Evolutionary conservation across 2,797 vertebrate genomes (phyloP).

Genomic region (Erethizon dorsatum): DNA sequence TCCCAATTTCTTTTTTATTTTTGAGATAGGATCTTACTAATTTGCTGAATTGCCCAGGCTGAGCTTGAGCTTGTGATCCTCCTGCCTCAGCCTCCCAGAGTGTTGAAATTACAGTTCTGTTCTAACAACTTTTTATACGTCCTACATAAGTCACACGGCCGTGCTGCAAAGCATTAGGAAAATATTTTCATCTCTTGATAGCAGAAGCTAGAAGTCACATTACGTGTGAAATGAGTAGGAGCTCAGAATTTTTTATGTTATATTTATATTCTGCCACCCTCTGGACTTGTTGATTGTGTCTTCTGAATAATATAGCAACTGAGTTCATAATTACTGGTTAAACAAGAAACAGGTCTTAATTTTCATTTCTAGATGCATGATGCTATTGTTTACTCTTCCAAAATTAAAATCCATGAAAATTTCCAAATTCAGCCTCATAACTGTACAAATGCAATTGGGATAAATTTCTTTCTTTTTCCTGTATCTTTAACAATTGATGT

Average conservation of each 20-base stretch:
- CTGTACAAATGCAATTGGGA: background rate
- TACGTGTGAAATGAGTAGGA: background rate
- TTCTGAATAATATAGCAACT: background rate
- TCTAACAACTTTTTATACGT: background rate
- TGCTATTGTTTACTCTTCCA: background rate
- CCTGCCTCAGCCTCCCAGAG: background rate
- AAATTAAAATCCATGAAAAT: slow-evolving; percentile 1
- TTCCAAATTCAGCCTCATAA: background rate
- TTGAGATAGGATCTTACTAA: background rate
- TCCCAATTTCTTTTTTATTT: background rate
- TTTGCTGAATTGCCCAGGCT: background rate
- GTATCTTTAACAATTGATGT: background rate
- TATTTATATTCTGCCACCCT: background rate
- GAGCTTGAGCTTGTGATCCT: background rate
- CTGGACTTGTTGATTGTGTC: background rate
- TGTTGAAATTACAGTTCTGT: background rate
- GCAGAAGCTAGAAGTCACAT: background rate
- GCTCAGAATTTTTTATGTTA: background rate
- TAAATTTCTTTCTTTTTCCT: background rate
- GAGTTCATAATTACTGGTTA: background rate
- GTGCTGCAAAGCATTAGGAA: background rate
- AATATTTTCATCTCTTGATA: background rate
- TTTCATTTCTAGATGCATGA: background rate
- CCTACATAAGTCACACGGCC: background rate
- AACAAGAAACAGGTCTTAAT: background rate